Evolutionary conservation across 2,888 invertebrate species (phyloP).

Genomic region (Nesidiocoris tenuis): DNA sequence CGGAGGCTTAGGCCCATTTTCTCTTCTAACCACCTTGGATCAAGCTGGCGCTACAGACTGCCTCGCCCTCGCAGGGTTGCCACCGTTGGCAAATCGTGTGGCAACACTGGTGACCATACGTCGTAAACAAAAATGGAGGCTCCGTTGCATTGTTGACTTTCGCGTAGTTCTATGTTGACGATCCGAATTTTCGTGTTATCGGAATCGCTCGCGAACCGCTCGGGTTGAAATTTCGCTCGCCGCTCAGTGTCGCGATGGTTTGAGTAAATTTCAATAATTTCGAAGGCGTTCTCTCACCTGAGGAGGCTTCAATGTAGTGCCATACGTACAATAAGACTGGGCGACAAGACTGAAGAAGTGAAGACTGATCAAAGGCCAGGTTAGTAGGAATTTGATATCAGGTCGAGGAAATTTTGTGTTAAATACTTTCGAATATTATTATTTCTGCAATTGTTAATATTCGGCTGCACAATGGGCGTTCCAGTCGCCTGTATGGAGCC

Average conservation of each 20-base stretch:
- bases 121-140: neutral
- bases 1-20: too few relatives aligned
- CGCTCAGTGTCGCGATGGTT: neutral
- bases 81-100: too few relatives aligned
- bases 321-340: constrained; percentile 52
- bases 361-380: constrained; percentile 51
- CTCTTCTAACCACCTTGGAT: too few relatives aligned
- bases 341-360: constrained; percentile 51
- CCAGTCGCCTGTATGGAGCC: too few relatives aligned
- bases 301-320: constrained; percentile 34
- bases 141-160: neutral
- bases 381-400: constrained; percentile 9
- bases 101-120: neutral
- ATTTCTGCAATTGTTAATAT: too few relatives aligned
- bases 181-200: neutral
- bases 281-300: neutral
- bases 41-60: too few relatives aligned
- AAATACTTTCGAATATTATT: too few relatives aligned
- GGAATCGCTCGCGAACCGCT: neutral
- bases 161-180: neutral
- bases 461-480: too few relatives aligned
- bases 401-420: too few relatives aligned
- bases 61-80: too few relatives aligned
- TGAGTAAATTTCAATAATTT: neutral
- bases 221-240: neutral